Evolutionary conservation across 2,797 vertebrate species (phyloP), one percentile per base, ranked within the genome.

Genomic region (Tenualosa ilisha): DNA sequence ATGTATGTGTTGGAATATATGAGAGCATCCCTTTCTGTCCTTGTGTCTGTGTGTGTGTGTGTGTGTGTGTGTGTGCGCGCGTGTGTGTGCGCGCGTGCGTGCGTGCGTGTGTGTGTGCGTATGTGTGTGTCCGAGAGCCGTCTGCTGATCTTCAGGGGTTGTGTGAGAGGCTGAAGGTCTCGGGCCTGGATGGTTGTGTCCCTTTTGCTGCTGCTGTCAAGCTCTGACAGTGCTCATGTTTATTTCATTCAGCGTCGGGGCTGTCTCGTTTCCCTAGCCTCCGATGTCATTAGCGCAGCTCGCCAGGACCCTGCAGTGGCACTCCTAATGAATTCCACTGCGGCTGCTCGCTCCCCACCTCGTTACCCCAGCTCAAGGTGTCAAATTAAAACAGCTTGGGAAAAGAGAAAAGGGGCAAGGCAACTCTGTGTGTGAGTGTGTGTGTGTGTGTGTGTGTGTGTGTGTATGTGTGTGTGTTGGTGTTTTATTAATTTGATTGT

Each of bases 281-380:
- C 96, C 96, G 94, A 97, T 97, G 97, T 97, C 97, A 97, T 98
- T 97, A 98, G 95, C 95, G 94, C 59, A 91, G 92, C 89, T 93
- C 97, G 96, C 95, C 96, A 94, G 92, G 95, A 96, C 95, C 96
- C 96, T 96, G 96, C 96, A 95, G 96, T 95, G 95, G 94, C 92
- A 94, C 93, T 93, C 95, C 96, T 98, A 97, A 98, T 98, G 97
- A 98, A 97, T 97, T 98, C 97, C 97, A 91, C 96, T 95, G 97
- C 95, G 97, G 94, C 95, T 96, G 91, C 93, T 92, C 93, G 82
- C 94, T 94, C 93, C 93, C 92, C 94, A 93, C 93, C 94, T 95
- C 94, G 93, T 95, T 96, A 95, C 94, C 93, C 94, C 91, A 92
- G 93, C 94, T 94, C 94, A 93, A 95, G 94, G 94, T 95, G 95